Percentiles rank a stretch among this genome's conserved stretches.
These are phyloP conservation scores for Fragum whitleyi DNA, from an alignment of 2,888 invertebrate genomes.

Conservation along the genomic window DNA sequence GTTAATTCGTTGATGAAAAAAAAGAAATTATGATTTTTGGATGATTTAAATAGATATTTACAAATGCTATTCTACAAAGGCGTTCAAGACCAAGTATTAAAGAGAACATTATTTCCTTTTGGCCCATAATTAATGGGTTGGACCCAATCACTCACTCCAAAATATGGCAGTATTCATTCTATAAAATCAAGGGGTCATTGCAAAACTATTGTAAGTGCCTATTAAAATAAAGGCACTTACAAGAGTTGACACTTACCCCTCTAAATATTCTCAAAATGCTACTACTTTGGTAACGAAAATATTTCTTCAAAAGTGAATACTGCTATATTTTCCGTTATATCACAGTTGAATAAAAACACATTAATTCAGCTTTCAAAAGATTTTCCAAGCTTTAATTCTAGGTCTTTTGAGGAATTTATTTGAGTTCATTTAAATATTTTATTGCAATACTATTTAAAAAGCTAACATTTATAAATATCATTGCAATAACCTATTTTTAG, in stretches of 20 bases:
- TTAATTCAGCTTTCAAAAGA: not conserved
- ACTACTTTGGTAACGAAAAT: too few species aligned
- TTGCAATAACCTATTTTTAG: not conserved
- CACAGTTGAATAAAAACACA: not conserved
- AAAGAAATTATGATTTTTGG: slow-evolving; percentile 33
- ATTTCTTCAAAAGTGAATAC: not conserved
- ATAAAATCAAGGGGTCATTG: too few species aligned
- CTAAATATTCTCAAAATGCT: too few species aligned
- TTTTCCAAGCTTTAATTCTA: not conserved
- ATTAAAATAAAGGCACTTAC: too few species aligned
- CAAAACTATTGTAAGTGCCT: too few species aligned
- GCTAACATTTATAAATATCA: too few species aligned
- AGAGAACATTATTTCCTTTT: not conserved
- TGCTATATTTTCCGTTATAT: not conserved
- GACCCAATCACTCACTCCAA: too few species aligned
- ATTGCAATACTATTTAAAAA: too few species aligned
- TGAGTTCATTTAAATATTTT: too few species aligned
- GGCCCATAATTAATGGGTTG: not conserved
- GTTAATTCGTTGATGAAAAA: slow-evolving; percentile 62
- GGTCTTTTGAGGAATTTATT: not conserved
- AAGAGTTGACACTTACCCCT: too few species aligned
- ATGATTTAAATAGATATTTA: slow-evolving; percentile 63
- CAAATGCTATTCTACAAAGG: slow-evolving; percentile 63
- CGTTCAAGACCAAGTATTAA: slow-evolving; percentile 26
- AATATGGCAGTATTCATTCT: too few species aligned